These are phyloP conservation scores for Bubo bubo DNA, from an alignment of 2,113 vertebrate genomes.

Conservation along the genomic window DNA sequence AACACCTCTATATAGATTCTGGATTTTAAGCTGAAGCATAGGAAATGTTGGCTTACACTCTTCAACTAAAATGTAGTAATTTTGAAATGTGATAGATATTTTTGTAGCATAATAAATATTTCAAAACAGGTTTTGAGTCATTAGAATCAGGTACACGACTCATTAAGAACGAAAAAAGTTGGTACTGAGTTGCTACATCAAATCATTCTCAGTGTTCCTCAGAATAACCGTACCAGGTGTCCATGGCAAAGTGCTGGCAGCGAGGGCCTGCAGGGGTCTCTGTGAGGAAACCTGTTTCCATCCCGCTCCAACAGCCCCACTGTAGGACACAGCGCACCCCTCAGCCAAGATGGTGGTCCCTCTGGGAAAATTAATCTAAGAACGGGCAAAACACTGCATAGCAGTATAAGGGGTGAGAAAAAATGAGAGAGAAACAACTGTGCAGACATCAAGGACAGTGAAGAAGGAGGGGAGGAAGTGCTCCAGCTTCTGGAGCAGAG, in stretches of 20 bases:
- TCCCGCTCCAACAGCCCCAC: background rate
- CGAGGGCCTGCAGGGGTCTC: background rate
- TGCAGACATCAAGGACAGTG: background rate
- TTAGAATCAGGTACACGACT: background rate
- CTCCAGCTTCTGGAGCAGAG: fast-evolving
- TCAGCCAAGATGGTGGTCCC: background rate
- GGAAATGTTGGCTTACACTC: background rate
- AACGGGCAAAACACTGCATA: background rate
- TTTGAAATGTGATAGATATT: background rate
- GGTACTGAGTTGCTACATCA: background rate
- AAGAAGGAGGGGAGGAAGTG: background rate
- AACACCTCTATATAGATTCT: background rate
- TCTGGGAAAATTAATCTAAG: background rate
- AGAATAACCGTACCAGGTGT: background rate
- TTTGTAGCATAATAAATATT: background rate
- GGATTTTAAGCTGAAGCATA: background rate
- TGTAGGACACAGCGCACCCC: background rate
- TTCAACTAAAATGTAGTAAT: background rate
- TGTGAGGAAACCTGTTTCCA: background rate
- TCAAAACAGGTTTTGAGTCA: background rate
- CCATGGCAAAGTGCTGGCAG: background rate
- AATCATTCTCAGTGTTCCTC: background rate
- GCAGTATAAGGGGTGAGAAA: background rate
- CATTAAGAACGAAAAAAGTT: background rate
- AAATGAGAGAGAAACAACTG: background rate